Percentiles rank a stretch among this genome's conserved stretches.
These are phyloP conservation scores for Sepiola atlantica DNA, from an alignment of 2,888 invertebrate species.

Conservation along the genomic window DNA sequence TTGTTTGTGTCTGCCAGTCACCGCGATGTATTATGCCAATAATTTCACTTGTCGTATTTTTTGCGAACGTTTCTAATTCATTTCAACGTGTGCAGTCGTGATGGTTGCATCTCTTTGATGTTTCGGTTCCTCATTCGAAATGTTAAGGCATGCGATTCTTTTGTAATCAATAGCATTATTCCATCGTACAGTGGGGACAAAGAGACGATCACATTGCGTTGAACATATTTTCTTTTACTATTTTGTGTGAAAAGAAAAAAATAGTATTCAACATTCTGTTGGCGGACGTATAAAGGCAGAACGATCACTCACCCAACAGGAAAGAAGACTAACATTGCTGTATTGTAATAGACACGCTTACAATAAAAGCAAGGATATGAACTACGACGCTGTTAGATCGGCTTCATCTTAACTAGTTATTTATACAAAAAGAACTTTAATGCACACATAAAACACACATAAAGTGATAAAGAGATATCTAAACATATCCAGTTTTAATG, in stretches of 20 bases:
- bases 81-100: not conserved
- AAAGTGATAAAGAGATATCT: too few species aligned
- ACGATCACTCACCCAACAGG: not conserved
- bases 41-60: not conserved
- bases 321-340: not conserved
- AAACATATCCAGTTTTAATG: too few species aligned
- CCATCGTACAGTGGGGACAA: conserved; percentile 15
- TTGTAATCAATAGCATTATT: conserved; percentile 32
- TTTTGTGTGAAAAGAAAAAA: not conserved
- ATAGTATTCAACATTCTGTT: not conserved
- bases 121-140: not conserved
- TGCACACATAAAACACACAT: not conserved
- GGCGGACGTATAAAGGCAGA: not conserved
- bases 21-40: not conserved
- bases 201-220: not conserved
- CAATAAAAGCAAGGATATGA: not conserved
- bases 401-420: not conserved
- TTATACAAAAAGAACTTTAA: too few species aligned
- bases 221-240: not conserved
- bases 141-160: not conserved
- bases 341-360: not conserved
- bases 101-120: not conserved
- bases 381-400: not conserved
- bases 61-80: not conserved
- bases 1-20: not conserved